phyloP scores from a whole-genome alignment of 1,140 invertebrate genomes.

The Eumaeus atala region DNA sequence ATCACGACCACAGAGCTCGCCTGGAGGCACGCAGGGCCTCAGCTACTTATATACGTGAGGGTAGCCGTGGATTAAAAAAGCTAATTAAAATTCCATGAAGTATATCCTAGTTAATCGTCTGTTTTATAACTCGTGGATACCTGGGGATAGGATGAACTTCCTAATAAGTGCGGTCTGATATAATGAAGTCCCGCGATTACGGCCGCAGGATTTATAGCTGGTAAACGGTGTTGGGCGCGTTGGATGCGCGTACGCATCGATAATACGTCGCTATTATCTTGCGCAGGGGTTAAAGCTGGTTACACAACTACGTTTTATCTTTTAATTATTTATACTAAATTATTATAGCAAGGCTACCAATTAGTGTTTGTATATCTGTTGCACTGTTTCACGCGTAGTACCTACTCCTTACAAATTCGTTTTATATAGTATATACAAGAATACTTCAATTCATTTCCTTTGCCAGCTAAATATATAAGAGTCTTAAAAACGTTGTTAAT shows the following conservation, averaged over 20 bases:
- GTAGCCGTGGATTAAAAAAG: neutral
- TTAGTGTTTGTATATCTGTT: too few species aligned
- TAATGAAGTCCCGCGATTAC: conserved; percentile 38
- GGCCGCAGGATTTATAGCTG: conserved; percentile 37
- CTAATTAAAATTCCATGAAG: conserved; percentile 11
- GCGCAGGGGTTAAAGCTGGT: conserved; percentile 11
- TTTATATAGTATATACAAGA: too few species aligned
- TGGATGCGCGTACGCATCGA: conserved; percentile 45
- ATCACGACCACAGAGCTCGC: too few species aligned
- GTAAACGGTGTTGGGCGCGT: conserved; percentile 33
- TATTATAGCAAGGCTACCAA: conserved; percentile 11
- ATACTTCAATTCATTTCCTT: too few species aligned
- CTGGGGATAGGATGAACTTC: conserved; percentile 28
- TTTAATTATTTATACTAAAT: neutral
- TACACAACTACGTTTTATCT: conserved; percentile 12
- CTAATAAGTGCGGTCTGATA: conserved; percentile 37
- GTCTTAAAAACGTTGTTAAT: too few species aligned
- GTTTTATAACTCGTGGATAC: neutral
- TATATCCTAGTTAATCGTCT: too few species aligned
- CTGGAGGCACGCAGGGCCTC: too few species aligned
- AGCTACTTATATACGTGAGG: too few species aligned
- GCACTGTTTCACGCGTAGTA: too few species aligned
- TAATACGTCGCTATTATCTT: conserved; percentile 48
- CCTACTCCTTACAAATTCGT: too few species aligned
- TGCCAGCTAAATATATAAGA: too few species aligned